phyloP scores from a whole-genome alignment of 2,888 invertebrate genomes.

The Baccha elongata region DNA sequence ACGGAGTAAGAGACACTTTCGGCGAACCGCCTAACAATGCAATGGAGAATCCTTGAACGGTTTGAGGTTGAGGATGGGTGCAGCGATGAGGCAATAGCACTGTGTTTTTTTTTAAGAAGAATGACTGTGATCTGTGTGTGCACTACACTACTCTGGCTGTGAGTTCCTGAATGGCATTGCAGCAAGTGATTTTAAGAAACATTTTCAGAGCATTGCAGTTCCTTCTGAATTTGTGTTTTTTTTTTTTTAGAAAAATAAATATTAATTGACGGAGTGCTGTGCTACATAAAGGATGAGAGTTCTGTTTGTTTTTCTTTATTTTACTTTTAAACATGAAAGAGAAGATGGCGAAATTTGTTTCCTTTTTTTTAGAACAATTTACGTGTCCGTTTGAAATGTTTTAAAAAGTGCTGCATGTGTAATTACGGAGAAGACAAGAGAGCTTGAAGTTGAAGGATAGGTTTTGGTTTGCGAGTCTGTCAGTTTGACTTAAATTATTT shows the following conservation, averaged over 20 bases:
- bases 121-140: slow-evolving; percentile 45
- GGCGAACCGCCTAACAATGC: slow-evolving; percentile 73
- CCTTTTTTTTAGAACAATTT: slow-evolving; percentile 8
- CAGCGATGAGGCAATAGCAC: background rate
- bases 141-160: slow-evolving; percentile 4
- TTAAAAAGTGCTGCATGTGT: background rate
- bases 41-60: slow-evolving; percentile 54
- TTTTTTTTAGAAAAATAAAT: background rate
- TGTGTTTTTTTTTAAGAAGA: slow-evolving; percentile 15
- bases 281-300: background rate
- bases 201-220: slow-evolving; percentile 10
- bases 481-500: no score
- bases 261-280: slow-evolving; percentile 13
- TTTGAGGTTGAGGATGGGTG: slow-evolving; percentile 24
- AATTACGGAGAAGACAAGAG: no score
- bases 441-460: no score
- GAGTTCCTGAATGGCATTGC: slow-evolving; percentile 21
- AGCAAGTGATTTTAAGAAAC: slow-evolving; percentile 18
- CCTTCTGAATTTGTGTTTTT: slow-evolving; percentile 3
- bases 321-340: slow-evolving; percentile 9
- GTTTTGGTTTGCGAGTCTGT: no score
- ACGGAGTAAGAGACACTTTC: slow-evolving; percentile 67
- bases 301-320: slow-evolving; percentile 1
- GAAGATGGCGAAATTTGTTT: slow-evolving; percentile 5
- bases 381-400: slow-evolving; percentile 15